Evolutionary conservation across 1,140 invertebrate species (phyloP), one percentile per base, ranked within the genome.

Genomic region (Monochamus saltuarius): DNA sequence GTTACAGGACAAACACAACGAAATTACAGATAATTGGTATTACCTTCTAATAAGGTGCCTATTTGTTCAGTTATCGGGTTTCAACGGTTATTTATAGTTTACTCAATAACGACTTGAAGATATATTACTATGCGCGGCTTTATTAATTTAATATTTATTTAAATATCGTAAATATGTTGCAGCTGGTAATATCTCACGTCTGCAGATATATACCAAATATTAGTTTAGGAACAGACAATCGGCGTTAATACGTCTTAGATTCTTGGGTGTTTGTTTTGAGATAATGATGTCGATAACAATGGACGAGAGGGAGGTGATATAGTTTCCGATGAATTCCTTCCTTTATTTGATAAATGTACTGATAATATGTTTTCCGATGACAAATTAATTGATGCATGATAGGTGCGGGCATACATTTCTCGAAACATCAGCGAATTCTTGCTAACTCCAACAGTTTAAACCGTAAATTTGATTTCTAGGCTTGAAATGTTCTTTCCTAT

Each of bases 181-280:
- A 61, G 59, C 53, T 61, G 59, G 47, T 43, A 46, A 56, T 40
- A 49, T 61, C 59, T 61, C 59, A 61, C 59, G 59, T 49, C 59
- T 61, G 53, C 52, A 54, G 56, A 61, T 52, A 61, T 61, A 61
- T 56, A 56, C 42, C 59, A 61, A 61, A 61, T 61, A 61, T 61
- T 61, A 36, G 51, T 56, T 61, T 61, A 61, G 59, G 59, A 54
- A 43, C 59, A 61, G 53, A 54, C 59, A 61, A 54, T 55, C 59
- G 42, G 51, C 53, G 40, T 57, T 49, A 57, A 61, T 49, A 45
- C 49, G 34, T 55, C 59, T 56, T 55, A 61, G 52, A 61, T 47
- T 36, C 59, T 36, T n/a, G 56, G 37, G 38, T 61, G 46, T 61
- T 61, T 61, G 46, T 61, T 40, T 16, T 50, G 35, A 55, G 59